Conservation (phyloP, 2,797 vertebrate species). For the Gadopsis bispinosus region DNA sequence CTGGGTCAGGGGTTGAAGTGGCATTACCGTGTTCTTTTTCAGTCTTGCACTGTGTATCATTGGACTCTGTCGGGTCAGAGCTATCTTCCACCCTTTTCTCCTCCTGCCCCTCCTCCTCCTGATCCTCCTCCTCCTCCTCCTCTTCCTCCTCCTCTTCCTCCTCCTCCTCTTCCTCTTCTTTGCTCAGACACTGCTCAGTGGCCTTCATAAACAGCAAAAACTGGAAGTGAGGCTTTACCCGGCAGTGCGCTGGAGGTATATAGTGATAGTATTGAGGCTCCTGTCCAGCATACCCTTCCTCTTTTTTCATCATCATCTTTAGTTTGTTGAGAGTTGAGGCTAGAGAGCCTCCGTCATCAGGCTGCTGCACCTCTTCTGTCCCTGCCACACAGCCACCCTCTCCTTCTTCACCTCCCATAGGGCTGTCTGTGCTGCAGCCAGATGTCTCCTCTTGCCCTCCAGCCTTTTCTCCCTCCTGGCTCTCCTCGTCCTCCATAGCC, state of each 20-base stretch:
- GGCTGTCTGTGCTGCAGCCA: slow-evolving; percentile 72
- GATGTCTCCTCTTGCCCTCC: slow-evolving; percentile 73
- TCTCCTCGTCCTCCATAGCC: slow-evolving; percentile 88
- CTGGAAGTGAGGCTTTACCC: slow-evolving; percentile 97
- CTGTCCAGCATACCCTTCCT: slow-evolving; percentile 89
- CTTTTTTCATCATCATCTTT: slow-evolving; percentile 96
- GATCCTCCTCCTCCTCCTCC: slow-evolving; percentile 75
- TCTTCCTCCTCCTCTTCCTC: slow-evolving; percentile 77
- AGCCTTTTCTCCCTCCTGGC: slow-evolving; percentile 85
- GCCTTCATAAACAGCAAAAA: slow-evolving; percentile 99
- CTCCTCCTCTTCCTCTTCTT: slow-evolving; percentile 76
- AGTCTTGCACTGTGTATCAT: slow-evolving; percentile 51
- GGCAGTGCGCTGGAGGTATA: slow-evolving; percentile 95
- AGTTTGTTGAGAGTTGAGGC: slow-evolving; percentile 94
- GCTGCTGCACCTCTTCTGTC: slow-evolving; percentile 69
- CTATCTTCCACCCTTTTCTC: slow-evolving; percentile 53
- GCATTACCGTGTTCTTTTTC: slow-evolving; percentile 62
- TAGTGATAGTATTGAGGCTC: slow-evolving; percentile 99
- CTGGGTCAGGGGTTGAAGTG: slow-evolving; percentile 43
- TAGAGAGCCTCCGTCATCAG: slow-evolving; percentile 86
- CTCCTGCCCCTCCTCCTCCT: slow-evolving; percentile 61
- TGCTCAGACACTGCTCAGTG: slow-evolving; percentile 86
- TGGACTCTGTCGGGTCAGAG: slow-evolving; percentile 53
- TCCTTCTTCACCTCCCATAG: slow-evolving; percentile 58
- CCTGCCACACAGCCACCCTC: slow-evolving; percentile 26